Evolutionary conservation across 2,797 vertebrate genomes (phyloP), one percentile per base, ranked within the genome.

Genomic region (Pterois miles): DNA sequence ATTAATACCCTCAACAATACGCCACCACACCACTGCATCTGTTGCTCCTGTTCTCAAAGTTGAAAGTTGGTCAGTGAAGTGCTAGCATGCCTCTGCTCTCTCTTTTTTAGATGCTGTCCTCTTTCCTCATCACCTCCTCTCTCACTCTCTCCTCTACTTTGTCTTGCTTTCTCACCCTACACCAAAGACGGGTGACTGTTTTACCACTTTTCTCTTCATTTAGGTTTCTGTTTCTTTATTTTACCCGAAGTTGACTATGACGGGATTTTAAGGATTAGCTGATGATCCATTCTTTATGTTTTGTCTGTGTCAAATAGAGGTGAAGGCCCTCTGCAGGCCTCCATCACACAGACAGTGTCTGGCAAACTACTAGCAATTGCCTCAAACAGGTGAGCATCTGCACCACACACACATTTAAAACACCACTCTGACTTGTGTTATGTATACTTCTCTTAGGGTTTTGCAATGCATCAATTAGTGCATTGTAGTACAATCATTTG

Each of bases 51-150:
- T 81, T 89, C 81, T 86, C 89, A 92, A 92, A 94, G 90, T 94
- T 94, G 85, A 94, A 94, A 95, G 94, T 94, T 94, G 90, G 81
- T 86, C 89, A 91, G 83, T 86, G 80, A 89, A 79, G 89, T 91
- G 90, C 82, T 74, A 87, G 74, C 83, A 84, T 84, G 82, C 76
- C 85, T 89, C 52, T 33, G 31, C 78, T 83, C 67, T 74, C 58
- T 62, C 74, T 75, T 54, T 63, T 48, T 65, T 40, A 80, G 56
- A 72, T 29, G 69, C 64, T 58, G n/a, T 75, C 52, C 23, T 73
- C 40, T 57, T 36, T 78, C 29, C 38, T 73, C 59, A 23, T 52
- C 33, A 73, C 53, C 53, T 74, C 53, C 22, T 48, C 8, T 73
- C 56, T 68, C 40, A 9, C 46, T n/a, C 8, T 34, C 33, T 34